A percentile compares a stretch with the other conserved stretches of the same genome.
phyloP scores from a whole-genome alignment of 2,888 invertebrate genomes.

The Coecobrya sp. region DNA sequence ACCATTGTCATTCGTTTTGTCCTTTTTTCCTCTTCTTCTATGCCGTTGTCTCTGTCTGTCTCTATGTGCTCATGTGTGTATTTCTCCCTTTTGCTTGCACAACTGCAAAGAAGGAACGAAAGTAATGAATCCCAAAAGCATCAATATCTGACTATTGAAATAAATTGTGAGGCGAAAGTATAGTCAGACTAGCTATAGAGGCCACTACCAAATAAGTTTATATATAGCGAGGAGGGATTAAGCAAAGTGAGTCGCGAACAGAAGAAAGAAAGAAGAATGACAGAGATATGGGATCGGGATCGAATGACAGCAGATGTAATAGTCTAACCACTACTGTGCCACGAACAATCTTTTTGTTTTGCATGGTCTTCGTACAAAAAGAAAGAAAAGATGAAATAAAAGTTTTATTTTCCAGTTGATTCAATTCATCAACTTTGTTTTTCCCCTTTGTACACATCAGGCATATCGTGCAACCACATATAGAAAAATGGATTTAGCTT shows the following conservation, averaged over 20 bases:
- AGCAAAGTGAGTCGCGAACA: neutral
- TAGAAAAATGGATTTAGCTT: neutral
- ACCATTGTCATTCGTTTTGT: conserved; percentile 53
- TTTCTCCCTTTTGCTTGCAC: conserved; percentile 4
- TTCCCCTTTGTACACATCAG: conserved; percentile 17
- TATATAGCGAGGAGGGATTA: neutral
- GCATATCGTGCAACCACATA: neutral
- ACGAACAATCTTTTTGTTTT: neutral
- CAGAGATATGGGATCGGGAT: neutral
- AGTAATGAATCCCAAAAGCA: conserved; percentile 56
- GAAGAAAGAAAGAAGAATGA: neutral
- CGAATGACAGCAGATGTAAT: conserved; percentile 27
- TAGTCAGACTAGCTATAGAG: neutral
- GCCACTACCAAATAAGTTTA: neutral
- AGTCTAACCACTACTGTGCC: neutral
- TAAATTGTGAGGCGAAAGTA: conserved; percentile 15
- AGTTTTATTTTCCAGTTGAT: conserved; percentile 52
- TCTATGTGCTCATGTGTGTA: neutral
- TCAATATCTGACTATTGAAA: conserved; percentile 44
- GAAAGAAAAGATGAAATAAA: conserved; percentile 35
- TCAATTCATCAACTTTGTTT: conserved; percentile 55
- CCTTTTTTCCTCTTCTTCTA: neutral
- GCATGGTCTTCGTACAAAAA: neutral
- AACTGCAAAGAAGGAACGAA: conserved; percentile 14
- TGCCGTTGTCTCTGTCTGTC: neutral